These are phyloP conservation scores for Lagenorhynchus albirostris DNA, from an alignment of 2,113 vertebrate genomes.

Conservation along the genomic window DNA sequence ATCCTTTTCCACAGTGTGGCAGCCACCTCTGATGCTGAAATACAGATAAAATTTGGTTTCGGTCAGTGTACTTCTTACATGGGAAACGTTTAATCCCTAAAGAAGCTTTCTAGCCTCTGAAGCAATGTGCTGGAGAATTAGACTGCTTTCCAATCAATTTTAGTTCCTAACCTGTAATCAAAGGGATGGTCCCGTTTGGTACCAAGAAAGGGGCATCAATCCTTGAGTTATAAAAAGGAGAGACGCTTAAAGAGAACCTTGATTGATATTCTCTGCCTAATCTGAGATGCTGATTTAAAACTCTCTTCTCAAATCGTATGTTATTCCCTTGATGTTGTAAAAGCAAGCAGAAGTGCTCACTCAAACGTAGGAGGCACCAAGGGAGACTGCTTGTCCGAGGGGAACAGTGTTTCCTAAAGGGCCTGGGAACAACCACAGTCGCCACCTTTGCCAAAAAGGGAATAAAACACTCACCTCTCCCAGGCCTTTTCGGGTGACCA, in stretches of 20 bases:
- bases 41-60: conserved; percentile 26
- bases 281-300: background rate
- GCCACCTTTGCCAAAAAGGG: background rate
- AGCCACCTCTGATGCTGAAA: background rate
- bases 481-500: background rate
- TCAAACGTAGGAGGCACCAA: background rate
- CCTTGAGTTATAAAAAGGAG: background rate
- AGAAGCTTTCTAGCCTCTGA: background rate
- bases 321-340: background rate
- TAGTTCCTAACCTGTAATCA: background rate
- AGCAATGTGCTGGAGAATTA: conserved; percentile 9
- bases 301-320: background rate
- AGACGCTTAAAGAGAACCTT: background rate
- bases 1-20: conserved; percentile 35
- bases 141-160: background rate
- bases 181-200: background rate
- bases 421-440: background rate
- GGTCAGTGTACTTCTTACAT: background rate
- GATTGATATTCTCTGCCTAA: background rate
- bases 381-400: background rate
- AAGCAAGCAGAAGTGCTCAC: background rate
- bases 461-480: background rate
- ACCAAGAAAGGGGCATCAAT: background rate
- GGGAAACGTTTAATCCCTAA: conserved; percentile 17
- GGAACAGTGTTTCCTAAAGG: background rate